Percentiles rank a stretch among this genome's conserved stretches.
Conservation (phyloP, 2,113 vertebrate species). For the Hyla sarda region DNA sequence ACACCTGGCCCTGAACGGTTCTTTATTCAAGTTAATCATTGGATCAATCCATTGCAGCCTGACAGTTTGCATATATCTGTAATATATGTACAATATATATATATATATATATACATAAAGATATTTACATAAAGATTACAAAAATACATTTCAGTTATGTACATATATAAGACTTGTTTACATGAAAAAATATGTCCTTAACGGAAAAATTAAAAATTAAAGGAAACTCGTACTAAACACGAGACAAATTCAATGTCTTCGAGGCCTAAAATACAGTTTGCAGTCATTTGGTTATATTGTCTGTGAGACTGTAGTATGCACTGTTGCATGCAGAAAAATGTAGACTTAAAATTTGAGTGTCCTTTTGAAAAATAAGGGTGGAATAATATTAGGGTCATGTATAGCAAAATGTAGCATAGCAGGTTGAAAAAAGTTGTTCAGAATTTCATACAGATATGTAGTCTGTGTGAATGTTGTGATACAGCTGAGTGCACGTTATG, state of each 20-base stretch:
- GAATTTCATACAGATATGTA: background rate
- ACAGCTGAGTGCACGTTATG: background rate
- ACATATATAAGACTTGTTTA: conserved; percentile 69
- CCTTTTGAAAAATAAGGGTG: background rate
- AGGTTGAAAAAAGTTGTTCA: background rate
- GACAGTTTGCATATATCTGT: conserved; percentile 70
- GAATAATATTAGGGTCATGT: background rate
- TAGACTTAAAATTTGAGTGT: background rate
- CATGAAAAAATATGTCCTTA: conserved; percentile 70
- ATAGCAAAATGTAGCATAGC: background rate
- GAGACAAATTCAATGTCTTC: background rate
- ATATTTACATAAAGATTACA: conserved; percentile 61
- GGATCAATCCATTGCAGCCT: conserved; percentile 61
- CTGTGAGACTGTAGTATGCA: background rate
- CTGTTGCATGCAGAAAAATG: background rate
- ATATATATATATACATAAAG: conserved; percentile 65
- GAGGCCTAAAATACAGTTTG: background rate
- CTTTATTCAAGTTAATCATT: conserved; percentile 29
- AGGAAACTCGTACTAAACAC: background rate
- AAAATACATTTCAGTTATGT: no score
- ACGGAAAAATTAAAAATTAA: background rate
- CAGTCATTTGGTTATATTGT: background rate
- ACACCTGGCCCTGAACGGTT: background rate
- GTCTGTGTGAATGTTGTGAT: background rate
- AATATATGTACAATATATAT: conserved; percentile 77